These are phyloP conservation scores for Chloebia gouldiae DNA, from an alignment of 2,113 vertebrate species.

Conservation along the genomic window DNA sequence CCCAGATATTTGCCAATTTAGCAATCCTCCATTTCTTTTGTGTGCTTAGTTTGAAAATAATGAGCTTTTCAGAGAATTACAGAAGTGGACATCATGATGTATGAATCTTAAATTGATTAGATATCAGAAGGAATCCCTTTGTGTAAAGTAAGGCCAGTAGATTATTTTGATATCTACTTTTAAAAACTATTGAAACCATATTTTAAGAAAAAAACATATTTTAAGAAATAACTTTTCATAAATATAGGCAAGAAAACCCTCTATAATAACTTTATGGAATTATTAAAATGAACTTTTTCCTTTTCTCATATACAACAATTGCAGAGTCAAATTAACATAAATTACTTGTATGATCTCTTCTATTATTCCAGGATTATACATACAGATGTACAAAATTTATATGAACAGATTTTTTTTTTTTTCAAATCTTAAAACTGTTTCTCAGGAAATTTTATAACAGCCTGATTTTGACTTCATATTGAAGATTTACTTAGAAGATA, in stretches of 20 bases:
- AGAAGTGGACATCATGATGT: background rate
- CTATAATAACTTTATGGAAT: background rate
- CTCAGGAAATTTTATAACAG: background rate
- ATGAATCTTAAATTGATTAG: background rate
- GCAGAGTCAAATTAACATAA: background rate
- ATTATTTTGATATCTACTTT: background rate
- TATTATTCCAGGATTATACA: background rate
- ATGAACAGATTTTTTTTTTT: background rate
- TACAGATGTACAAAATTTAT: background rate
- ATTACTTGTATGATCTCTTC: background rate
- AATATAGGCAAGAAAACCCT: background rate
- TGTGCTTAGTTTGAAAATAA: background rate
- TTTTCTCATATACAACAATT: background rate
- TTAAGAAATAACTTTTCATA: background rate
- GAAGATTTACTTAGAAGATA: background rate
- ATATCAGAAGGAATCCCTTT: background rate
- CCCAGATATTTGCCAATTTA: background rate
- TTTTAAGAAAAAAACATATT: too few species aligned
- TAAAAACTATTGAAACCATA: background rate
- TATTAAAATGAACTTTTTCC: rapidly evolving
- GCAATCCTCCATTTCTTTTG: background rate
- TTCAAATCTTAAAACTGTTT: background rate
- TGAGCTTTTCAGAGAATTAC: background rate
- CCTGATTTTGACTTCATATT: background rate
- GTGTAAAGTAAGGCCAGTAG: background rate